Evolutionary conservation across 2,797 vertebrate species (phyloP).

Genomic region (Parotocinclus haroldoi): DNA sequence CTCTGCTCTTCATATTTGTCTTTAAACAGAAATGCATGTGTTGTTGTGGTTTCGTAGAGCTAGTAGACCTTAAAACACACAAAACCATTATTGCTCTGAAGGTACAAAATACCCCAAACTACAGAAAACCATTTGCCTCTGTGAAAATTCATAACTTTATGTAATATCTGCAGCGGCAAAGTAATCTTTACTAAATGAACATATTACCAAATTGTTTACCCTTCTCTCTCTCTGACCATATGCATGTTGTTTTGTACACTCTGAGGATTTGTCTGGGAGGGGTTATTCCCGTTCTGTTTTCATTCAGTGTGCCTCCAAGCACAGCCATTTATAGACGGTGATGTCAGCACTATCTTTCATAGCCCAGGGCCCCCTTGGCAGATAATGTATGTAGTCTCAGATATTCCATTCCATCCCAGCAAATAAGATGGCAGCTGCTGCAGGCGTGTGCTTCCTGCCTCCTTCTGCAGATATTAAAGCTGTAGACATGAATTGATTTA

Average conservation of each 20-base stretch:
- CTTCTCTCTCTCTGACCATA: slow-evolving; percentile 10
- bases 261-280: slow-evolving; percentile 47
- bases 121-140: no score
- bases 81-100: no score
- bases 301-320: slow-evolving; percentile 64
- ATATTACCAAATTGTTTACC: background rate
- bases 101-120: no score
- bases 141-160: no score
- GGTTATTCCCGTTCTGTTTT: slow-evolving; percentile 66
- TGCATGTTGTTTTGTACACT: slow-evolving; percentile 31
- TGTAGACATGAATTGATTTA: slow-evolving; percentile 65
- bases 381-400: slow-evolving; percentile 73
- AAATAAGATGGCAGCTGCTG: slow-evolving; percentile 63
- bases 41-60: no score
- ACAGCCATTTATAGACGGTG: slow-evolving; percentile 70
- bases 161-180: no score
- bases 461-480: slow-evolving; percentile 54
- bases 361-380: slow-evolving; percentile 68
- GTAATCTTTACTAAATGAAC: no score
- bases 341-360: slow-evolving; percentile 77
- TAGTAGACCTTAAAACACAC: no score
- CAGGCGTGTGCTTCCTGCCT: slow-evolving; percentile 60
- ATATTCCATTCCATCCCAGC: slow-evolving; percentile 71
- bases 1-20: no score
- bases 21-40: no score